Percentiles rank a stretch among this genome's conserved stretches.
phyloP scores from a whole-genome alignment of 2,113 vertebrate species.

The Megalops atlanticus region DNA sequence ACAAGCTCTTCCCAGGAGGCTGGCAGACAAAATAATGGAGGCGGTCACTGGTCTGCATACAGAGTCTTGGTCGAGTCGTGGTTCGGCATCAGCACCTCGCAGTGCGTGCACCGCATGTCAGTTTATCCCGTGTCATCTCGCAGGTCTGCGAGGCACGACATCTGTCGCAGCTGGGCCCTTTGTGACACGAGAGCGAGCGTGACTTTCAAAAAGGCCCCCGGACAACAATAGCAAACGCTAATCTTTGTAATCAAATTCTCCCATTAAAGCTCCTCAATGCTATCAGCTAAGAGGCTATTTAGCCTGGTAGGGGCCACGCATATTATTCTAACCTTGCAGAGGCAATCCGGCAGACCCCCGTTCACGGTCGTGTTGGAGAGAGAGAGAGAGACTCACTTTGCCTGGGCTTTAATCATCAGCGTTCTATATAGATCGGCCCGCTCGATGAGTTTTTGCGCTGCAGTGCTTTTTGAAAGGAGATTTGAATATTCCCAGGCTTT shows the following conservation, averaged over 20 bases:
- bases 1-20: background rate
- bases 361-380: background rate
- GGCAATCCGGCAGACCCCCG: background rate
- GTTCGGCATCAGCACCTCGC: too few species aligned
- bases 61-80: background rate
- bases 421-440: background rate
- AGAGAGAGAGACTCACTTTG: background rate
- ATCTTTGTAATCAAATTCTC: slow-evolving; percentile 5
- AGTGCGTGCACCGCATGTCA: too few species aligned
- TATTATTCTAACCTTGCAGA: background rate
- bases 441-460: background rate
- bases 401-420: background rate
- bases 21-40: background rate
- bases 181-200: background rate
- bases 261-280: slow-evolving; percentile 12
- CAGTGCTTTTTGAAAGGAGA: background rate
- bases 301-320: background rate
- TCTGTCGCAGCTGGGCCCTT: background rate
- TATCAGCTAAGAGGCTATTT: slow-evolving; percentile 3
- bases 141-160: background rate
- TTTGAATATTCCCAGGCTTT: slow-evolving; percentile 18
- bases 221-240: background rate
- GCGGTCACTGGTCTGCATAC: background rate
- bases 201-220: slow-evolving; percentile 5
- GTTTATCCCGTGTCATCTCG: background rate